These are phyloP conservation scores for Microtus ochrogaster DNA, from an alignment of 2,113 vertebrate genomes.

Conservation along the genomic window DNA sequence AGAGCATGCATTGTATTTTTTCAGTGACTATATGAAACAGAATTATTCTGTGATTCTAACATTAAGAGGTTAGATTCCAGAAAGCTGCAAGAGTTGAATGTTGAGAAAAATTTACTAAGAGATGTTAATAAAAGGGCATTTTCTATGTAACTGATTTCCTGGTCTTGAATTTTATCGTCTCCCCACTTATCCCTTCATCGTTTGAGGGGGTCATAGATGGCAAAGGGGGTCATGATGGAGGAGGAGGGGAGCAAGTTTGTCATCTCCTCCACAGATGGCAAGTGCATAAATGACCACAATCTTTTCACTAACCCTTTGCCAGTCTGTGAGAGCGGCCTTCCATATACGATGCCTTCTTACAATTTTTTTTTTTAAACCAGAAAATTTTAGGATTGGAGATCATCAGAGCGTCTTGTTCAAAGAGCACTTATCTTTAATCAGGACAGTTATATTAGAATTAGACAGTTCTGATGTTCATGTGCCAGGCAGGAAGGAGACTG, in stretches of 20 bases:
- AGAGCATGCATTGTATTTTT: not conserved
- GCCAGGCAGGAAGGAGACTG: not conserved
- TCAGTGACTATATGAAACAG: not conserved
- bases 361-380: not conserved
- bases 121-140: not conserved
- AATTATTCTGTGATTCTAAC: slow-evolving; percentile 46
- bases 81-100: not conserved
- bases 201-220: not conserved
- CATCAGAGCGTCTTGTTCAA: slow-evolving; percentile 74
- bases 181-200: not conserved
- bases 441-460: slow-evolving; percentile 58
- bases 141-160: slow-evolving; percentile 32
- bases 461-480: slow-evolving; percentile 57
- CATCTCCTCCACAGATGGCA: not conserved
- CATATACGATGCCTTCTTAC: slow-evolving; percentile 6
- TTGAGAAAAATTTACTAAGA: slow-evolving; percentile 24
- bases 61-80: slow-evolving; percentile 20
- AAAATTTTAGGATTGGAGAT: slow-evolving; percentile 58
- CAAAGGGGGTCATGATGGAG: not conserved
- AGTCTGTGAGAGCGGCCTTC: slow-evolving; percentile 1
- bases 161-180: slow-evolving; percentile 36
- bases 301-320: not conserved
- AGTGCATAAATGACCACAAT: not conserved
- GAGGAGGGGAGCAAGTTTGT: not conserved
- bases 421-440: slow-evolving; percentile 76